Base-by-base conservation (phyloP, 2,113 vertebrate genomes). In the Papio anubis region DNA sequence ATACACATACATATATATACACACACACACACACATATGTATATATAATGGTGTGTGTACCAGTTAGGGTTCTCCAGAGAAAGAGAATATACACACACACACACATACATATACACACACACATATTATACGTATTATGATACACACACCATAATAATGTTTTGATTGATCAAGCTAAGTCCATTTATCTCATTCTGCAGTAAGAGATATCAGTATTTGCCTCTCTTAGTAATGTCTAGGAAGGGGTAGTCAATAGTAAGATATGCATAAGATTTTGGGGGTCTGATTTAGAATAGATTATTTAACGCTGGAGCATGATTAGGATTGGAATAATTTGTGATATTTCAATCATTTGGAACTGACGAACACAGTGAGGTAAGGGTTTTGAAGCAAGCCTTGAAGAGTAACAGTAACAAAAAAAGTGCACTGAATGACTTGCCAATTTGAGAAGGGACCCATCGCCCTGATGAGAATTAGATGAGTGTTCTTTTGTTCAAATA, bases 381-480 rank as follows among this genome's bases (percentile, higher is more conserved):
- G 6, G 52, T 80, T 92, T 97, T 84, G 8, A 96, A 91, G 35
- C 8, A 96, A 93, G 14, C 1, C 17, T 78, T 95, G 9, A 95
- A 52, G 43, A 50, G 5, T 75, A 86, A 55, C 8, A 85, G 57
- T 85, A 32, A 81, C 25, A 57, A 72, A 48, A 88, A 96, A 70
- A 73, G 8, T 10, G 12, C 25, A 35, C 18, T 84, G 72, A 86
- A 66, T 75, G 38, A 73, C 27, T 48, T 86, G 35, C 59, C 6
- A 40, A 87, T 73, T 96, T 88, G 18, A 88, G 27, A 93, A 86
- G 20, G n/a, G 72, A 8, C 25, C 7, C 18, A 32, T 88, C 40
- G 84, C 12, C 55, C 52, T 89, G 12, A 78, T 84, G 43, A 86
- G 16, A 38, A 48, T 84, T 93, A 81, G 1, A 61, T 90, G 81